Evolutionary conservation across 2,113 vertebrate genomes (phyloP), one percentile per base, ranked within the genome.

Genomic region (Micromys minutus): DNA sequence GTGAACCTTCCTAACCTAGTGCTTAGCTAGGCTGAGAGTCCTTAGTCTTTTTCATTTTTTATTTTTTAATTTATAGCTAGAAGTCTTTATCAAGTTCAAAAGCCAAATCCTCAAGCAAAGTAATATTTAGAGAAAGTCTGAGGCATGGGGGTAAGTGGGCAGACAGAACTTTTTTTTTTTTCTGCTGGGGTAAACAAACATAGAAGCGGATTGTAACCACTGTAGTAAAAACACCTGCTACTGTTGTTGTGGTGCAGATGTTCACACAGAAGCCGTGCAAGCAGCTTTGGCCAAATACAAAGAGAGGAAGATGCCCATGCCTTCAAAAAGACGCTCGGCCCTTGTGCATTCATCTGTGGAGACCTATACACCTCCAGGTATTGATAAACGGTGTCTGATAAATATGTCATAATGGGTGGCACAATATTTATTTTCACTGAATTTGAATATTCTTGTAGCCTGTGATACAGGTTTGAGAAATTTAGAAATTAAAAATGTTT

Each of bases 271-370:
- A 99, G 99, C 99, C 7, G 99, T 99, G 87, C 99, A 99, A 97
- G 99, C 99, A 97, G 99, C 99, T 65, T 98, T 99, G 96, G 99
- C 99, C 52, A 99, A 99, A 93, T 99, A 99, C 96, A 99, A 99
- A 96, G 99, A 99, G 97, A 98, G 99, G 96, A 99, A 99, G 98
- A 99, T 99, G 99, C 99, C 99, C 26, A 99, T 99, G 99, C 99
- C 99, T 92, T 99, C 99, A 0, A 99, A 99, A 96, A 99, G 99
- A 96, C 99, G 99, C 31, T 99, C 99, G 31, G 99, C 99, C 71
- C 98, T 99, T 45, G 99, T 99, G 47, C 99, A 99, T 94, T 98
- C 99, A 5, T 99, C 99, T 0, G 98, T 99, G 69, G 99, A 99
- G 91, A 98, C 99, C 9, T 99, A 98, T 96, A 99, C 99, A 0